Percentiles rank a stretch among this genome's conserved stretches.
These are phyloP conservation scores for Numida meleagris DNA, from an alignment of 2,113 vertebrate species.

Conservation along the genomic window DNA sequence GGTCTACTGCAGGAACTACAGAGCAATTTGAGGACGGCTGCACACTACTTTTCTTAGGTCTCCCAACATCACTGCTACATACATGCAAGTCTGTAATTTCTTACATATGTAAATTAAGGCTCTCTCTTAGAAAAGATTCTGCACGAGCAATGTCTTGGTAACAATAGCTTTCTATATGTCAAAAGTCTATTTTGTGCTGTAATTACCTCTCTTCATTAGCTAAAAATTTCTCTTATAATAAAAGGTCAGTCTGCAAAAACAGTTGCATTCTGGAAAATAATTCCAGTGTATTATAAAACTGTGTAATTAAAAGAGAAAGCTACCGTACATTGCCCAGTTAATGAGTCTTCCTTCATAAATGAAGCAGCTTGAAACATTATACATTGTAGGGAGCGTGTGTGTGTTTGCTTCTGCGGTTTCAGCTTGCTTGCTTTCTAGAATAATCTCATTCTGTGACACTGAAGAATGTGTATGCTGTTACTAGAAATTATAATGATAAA, in stretches of 20 bases:
- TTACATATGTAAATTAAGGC: conserved; percentile 51
- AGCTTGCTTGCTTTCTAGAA: conserved; percentile 4
- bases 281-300: conserved; percentile 47
- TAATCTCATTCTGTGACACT: not conserved
- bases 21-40: not conserved
- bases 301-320: conserved; percentile 68
- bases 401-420: conserved; percentile 42
- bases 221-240: conserved; percentile 66
- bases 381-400: not conserved
- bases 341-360: conserved; percentile 65
- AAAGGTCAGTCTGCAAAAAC: conserved; percentile 68
- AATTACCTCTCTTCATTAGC: conserved; percentile 70
- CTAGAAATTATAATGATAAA: not conserved
- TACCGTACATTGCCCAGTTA: conserved; percentile 69
- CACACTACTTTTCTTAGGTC: not conserved
- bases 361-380: conserved; percentile 59
- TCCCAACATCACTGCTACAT: conserved; percentile 2
- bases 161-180: conserved; percentile 59
- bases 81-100: conserved; percentile 21
- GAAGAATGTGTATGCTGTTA: not conserved
- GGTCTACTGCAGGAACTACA: not conserved
- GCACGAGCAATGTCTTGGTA: conserved; percentile 27
- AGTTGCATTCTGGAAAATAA: conserved; percentile 61
- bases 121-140: conserved; percentile 54
- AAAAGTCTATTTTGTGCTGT: conserved; percentile 59